Evolutionary conservation across 2,113 vertebrate species (phyloP).

Genomic region (Passer montanus): DNA sequence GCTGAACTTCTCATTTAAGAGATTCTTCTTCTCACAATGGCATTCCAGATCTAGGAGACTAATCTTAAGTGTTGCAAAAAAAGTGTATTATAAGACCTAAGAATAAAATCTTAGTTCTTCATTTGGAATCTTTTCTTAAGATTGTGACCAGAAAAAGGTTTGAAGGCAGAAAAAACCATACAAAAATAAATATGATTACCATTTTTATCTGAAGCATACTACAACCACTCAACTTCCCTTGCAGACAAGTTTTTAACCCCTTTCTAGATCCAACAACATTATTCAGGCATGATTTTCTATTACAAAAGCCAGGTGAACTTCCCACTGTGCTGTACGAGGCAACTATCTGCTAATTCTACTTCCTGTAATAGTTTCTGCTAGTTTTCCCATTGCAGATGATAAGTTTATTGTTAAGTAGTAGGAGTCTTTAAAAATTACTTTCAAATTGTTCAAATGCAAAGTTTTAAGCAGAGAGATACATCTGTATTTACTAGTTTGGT

Average conservation of each 20-base stretch:
- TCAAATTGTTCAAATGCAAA: not conserved
- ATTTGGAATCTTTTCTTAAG: not conserved
- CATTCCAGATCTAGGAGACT: not conserved
- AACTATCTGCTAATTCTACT: not conserved
- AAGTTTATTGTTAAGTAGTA: not conserved
- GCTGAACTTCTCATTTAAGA: not conserved
- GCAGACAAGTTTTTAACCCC: not conserved
- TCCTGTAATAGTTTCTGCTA: not conserved
- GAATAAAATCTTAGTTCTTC: not conserved
- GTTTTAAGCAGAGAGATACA: not conserved
- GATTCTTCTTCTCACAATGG: not conserved
- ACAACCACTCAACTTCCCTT: not conserved
- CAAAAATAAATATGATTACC: not conserved
- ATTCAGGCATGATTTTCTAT: not conserved
- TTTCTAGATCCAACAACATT: not conserved
- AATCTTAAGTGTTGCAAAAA: not conserved
- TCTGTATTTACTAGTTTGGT: not conserved
- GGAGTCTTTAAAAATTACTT: not conserved
- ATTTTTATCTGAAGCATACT: not conserved
- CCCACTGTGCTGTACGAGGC: not conserved
- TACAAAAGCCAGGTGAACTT: not conserved
- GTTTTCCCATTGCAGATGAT: not conserved
- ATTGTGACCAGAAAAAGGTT: not conserved
- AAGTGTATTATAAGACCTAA: not conserved
- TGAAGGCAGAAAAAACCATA: not conserved